Percentiles rank a stretch among this genome's conserved stretches.
Conservation (phyloP, 2,888 invertebrate genomes). For the Macrophya annulata region DNA sequence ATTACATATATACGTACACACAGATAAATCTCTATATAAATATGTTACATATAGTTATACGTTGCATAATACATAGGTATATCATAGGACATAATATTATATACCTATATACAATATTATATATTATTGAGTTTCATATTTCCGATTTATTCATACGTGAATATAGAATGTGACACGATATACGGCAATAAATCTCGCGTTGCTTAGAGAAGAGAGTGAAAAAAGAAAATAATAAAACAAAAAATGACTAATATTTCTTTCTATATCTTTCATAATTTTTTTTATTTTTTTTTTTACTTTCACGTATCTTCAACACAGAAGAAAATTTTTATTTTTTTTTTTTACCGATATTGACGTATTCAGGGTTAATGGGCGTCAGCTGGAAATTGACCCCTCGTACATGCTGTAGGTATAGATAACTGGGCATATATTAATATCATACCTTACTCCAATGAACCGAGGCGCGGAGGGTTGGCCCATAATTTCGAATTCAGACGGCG, state of each 20-base stretch:
- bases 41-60: constrained; percentile 31
- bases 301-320: not conserved
- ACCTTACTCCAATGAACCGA: constrained; percentile 20
- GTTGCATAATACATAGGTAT: constrained; percentile 25
- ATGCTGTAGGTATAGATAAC: not conserved
- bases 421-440: constrained; percentile 32
- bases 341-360: constrained; percentile 24
- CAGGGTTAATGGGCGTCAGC: constrained; percentile 34
- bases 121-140: not conserved
- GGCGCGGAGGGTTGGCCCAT: not conserved
- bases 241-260: not conserved
- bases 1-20: not conserved
- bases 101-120: not conserved
- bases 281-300: not conserved
- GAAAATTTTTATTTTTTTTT: not conserved
- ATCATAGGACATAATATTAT: not conserved
- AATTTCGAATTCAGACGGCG: constrained; percentile 43
- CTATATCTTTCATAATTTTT: not conserved
- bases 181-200: constrained; percentile 10
- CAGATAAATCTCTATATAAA: constrained; percentile 21
- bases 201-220: not conserved
- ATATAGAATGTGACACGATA: constrained; percentile 3
- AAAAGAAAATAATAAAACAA: not conserved
- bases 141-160: constrained; percentile 21
- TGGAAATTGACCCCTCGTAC: constrained; percentile 35